Evolutionary conservation across 2,888 invertebrate species (phyloP).

Genomic region (Eupsilia transversa): DNA sequence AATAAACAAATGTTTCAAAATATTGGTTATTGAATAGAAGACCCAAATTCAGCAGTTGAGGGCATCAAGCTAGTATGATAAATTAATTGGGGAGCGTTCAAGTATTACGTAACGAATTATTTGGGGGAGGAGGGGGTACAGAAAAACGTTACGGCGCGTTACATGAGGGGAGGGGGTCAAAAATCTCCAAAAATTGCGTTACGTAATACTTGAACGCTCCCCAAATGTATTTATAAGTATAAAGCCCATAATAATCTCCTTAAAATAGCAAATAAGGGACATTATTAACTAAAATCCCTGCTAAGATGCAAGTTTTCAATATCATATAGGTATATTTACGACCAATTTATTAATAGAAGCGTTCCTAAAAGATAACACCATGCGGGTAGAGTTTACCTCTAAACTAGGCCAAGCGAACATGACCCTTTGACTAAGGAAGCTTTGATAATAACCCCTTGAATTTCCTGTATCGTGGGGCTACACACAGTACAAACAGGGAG

Average conservation of each 20-base stretch:
- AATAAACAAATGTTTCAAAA: no score
- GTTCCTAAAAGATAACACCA: conserved; percentile 32
- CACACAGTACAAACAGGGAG: conserved; percentile 18
- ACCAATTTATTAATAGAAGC: conserved; percentile 22
- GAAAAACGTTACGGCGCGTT: no score
- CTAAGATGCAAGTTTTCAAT: background rate
- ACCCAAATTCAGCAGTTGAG: background rate
- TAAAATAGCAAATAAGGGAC: background rate
- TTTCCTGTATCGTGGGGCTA: conserved; percentile 34
- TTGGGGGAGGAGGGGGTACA: no score
- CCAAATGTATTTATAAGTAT: no score
- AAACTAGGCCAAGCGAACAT: conserved; percentile 43
- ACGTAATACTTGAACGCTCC: no score
- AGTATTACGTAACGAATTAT: no score
- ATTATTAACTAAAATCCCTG: background rate
- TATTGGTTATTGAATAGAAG: background rate
- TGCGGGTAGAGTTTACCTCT: conserved; percentile 19
- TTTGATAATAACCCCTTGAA: conserved; percentile 36
- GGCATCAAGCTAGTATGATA: background rate
- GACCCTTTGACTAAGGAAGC: conserved; percentile 29
- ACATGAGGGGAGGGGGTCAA: no score
- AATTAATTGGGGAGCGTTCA: no score
- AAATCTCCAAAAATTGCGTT: no score
- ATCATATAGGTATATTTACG: conserved; percentile 4
- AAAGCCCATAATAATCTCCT: background rate